Percentiles rank a stretch among this genome's conserved stretches.
Evolutionary conservation across 2,888 invertebrate species (phyloP).

Genomic region (Hyposoter didymator): DNA sequence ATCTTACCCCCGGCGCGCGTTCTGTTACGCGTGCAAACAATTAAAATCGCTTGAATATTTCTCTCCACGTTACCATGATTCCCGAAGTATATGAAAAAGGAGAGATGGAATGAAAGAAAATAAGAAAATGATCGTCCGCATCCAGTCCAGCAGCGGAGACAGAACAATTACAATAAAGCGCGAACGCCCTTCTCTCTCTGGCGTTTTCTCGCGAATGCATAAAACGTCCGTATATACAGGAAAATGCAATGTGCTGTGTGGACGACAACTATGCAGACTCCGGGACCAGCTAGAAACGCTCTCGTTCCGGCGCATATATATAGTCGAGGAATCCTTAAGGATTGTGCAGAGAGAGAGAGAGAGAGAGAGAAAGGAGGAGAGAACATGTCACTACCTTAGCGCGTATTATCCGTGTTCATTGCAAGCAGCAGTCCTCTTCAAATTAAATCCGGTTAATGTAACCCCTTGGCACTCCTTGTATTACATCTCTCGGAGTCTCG

Average conservation of each 20-base stretch:
- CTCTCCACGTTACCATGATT: neutral
- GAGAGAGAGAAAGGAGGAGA: neutral
- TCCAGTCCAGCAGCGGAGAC: constrained; percentile 70
- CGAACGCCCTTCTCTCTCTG: constrained; percentile 33
- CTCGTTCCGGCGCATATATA: constrained; percentile 26
- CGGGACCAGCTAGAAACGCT: constrained; percentile 24
- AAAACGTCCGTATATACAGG: constrained; percentile 11
- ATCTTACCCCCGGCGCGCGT: neutral
- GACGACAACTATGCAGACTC: constrained; percentile 16
- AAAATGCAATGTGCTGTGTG: constrained; percentile 11
- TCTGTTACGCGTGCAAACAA: constrained; percentile 19
- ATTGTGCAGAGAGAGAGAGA: neutral
- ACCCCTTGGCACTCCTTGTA: constrained; percentile 76
- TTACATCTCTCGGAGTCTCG: constrained; percentile 77
- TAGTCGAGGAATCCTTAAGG: constrained; percentile 27
- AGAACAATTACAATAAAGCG: constrained; percentile 80
- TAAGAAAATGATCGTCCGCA: constrained; percentile 43
- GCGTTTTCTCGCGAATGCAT: constrained; percentile 35
- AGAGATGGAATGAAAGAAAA: constrained; percentile 11
- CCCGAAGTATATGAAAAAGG: neutral
- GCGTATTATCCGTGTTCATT: constrained; percentile 69
- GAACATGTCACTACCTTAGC: constrained; percentile 25
- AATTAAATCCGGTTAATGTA: constrained; percentile 82
- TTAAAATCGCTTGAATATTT: constrained; percentile 36
- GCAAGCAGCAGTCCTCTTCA: constrained; percentile 70